A percentile compares a stretch with the other conserved stretches of the same genome.
Conservation (phyloP, 2,113 vertebrate species). For the Microcebus jonahi region DNA sequence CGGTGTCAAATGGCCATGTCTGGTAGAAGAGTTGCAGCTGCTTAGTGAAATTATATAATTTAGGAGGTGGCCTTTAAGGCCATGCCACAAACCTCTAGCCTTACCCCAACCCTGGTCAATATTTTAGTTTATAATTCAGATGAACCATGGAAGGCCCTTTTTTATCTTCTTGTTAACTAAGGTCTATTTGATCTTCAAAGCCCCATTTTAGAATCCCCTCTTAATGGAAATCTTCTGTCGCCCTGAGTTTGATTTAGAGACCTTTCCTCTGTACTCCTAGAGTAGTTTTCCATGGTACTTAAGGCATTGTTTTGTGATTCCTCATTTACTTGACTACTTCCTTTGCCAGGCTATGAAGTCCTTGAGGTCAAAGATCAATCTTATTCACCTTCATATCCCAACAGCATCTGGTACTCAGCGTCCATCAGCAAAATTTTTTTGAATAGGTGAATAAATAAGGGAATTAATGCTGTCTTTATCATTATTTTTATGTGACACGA, state of each 20-base stretch:
- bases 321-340: not conserved
- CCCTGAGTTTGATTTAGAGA: not conserved
- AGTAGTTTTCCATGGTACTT: not conserved
- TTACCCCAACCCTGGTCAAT: not conserved
- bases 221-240: not conserved
- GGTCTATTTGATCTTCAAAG: not conserved
- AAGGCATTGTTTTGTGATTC: not conserved
- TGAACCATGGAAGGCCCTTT: not conserved
- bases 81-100: not conserved
- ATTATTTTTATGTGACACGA: not conserved
- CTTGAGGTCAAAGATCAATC: not conserved
- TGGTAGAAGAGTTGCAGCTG: not conserved
- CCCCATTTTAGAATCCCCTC: not conserved
- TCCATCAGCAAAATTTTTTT: not conserved
- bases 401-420: not conserved
- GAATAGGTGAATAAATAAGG: not conserved
- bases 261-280: not conserved
- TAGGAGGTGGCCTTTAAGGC: not conserved
- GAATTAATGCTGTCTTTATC: not conserved
- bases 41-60: not conserved
- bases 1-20: not conserved
- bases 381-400: not conserved
- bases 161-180: not conserved
- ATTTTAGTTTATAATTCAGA: constrained; percentile 32
- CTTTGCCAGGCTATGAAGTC: not conserved